Percentiles rank a stretch among this genome's conserved stretches.
phyloP scores from a whole-genome alignment of 2,113 vertebrate species.

The Dicaeum eximium region DNA sequence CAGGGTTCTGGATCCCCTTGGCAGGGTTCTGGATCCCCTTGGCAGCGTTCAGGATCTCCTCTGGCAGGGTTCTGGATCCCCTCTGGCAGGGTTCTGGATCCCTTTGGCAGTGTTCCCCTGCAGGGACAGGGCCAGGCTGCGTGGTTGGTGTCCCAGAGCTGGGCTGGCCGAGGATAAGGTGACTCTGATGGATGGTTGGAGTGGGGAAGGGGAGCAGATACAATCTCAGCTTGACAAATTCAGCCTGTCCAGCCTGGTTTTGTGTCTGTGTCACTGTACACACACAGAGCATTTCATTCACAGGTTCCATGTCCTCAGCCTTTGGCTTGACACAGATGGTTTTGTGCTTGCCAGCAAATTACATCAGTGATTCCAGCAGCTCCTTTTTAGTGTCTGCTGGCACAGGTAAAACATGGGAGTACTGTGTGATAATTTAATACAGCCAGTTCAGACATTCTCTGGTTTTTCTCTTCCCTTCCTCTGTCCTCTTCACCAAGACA shows the following conservation, averaged over 20 bases:
- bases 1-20: no score
- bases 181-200: background rate
- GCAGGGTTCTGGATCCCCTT: no score
- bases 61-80: background rate
- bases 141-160: background rate
- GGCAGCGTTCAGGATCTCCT: no score
- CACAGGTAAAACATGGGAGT: background rate
- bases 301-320: background rate
- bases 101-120: background rate
- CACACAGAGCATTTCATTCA: background rate
- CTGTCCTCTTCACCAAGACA: background rate
- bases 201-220: background rate
- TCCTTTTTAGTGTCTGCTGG: background rate
- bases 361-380: slow-evolving; percentile 9
- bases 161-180: background rate
- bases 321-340: background rate
- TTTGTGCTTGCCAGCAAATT: slow-evolving; percentile 24
- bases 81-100: background rate
- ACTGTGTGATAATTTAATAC: background rate
- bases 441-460: background rate
- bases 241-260: background rate
- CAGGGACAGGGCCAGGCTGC: background rate
- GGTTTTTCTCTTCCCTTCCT: background rate
- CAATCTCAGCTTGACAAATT: background rate
- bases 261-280: background rate